A percentile compares a stretch with the other conserved stretches of the same genome.
Evolutionary conservation across 2,113 vertebrate species (phyloP).

Genomic region (Scopus umbretta): DNA sequence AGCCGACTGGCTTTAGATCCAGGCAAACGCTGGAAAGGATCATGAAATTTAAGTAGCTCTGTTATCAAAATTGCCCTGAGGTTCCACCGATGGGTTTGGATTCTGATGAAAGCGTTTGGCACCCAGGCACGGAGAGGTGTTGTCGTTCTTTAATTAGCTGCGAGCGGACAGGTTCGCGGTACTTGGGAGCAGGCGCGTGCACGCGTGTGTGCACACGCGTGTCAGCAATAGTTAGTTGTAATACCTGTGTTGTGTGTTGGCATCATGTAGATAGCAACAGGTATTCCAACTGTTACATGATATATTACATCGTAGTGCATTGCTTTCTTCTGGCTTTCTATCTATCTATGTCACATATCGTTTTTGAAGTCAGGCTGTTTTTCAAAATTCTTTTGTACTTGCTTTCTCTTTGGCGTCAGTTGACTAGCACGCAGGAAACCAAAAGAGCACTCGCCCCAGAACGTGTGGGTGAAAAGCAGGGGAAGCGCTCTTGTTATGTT

Average conservation of each 20-base stretch:
- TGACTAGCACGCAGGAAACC: not conserved
- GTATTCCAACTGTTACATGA: not conserved
- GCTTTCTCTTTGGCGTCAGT: not conserved
- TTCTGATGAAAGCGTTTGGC: not conserved
- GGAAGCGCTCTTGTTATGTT: not conserved
- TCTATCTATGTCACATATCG: fast-evolving
- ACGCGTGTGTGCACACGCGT: not conserved
- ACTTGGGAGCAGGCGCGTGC: no score
- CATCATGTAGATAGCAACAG: not conserved
- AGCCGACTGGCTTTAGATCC: not conserved
- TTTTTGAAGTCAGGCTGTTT: not conserved
- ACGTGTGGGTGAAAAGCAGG: not conserved
- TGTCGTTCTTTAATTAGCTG: not conserved
- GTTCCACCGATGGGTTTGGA: not conserved
- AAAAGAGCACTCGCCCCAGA: not conserved
- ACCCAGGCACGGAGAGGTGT: fast-evolving
- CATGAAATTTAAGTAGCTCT: not conserved
- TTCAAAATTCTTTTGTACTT: not conserved
- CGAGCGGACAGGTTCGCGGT: not conserved
- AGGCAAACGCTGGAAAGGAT: not conserved
- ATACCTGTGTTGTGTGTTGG: not conserved
- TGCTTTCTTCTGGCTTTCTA: not conserved
- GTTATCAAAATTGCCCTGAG: not conserved
- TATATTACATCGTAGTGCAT: not conserved
- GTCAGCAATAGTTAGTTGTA: not conserved